Conservation (phyloP, 2,113 vertebrate genomes). For the Malurus elegans region DNA sequence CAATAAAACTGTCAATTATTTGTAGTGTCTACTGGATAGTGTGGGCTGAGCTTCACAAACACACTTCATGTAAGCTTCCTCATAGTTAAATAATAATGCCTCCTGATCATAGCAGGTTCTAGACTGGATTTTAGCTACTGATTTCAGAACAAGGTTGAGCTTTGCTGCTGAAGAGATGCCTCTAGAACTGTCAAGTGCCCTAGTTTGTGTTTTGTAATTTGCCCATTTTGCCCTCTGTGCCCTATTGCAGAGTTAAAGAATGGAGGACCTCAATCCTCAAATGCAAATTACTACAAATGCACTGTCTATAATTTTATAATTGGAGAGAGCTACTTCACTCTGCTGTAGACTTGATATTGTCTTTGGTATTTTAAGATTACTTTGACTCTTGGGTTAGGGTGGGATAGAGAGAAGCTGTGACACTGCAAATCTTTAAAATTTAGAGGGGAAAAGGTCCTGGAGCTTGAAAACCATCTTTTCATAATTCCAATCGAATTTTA, state of each 20-base stretch:
- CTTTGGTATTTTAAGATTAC: background rate
- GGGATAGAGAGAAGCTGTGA: background rate
- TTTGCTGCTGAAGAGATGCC: background rate
- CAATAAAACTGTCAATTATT: background rate
- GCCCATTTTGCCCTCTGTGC: background rate
- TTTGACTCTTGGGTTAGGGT: background rate
- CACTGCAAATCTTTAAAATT: background rate
- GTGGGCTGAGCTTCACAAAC: background rate
- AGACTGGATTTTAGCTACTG: background rate
- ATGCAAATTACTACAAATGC: background rate
- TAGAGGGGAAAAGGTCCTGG: background rate
- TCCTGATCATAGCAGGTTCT: background rate
- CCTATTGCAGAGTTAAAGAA: background rate
- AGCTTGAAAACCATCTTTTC: background rate
- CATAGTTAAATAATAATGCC: background rate
- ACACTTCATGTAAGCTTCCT: background rate
- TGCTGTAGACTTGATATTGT: background rate
- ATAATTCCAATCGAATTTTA: background rate
- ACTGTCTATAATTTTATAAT: background rate
- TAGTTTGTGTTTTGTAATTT: background rate
- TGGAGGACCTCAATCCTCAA: background rate
- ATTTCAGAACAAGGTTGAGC: background rate
- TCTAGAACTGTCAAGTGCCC: background rate
- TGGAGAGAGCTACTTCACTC: background rate
- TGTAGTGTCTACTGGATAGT: background rate